Base-by-base conservation (phyloP, 2,888 invertebrate species). In the Acrobasis repandana region DNA sequence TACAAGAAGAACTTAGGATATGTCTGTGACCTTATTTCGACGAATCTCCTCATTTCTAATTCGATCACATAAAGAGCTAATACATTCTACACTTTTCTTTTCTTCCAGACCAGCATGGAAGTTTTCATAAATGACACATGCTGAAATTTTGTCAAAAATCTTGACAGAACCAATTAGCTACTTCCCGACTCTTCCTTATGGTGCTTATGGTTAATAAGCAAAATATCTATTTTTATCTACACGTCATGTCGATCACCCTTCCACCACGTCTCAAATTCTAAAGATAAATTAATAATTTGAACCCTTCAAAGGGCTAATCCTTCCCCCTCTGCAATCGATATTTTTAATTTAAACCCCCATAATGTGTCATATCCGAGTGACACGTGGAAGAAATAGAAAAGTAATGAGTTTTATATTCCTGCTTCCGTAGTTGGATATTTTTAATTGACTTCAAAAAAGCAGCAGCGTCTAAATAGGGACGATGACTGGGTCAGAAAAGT, bases 251-350 rank as follows among this genome's bases (percentile, higher is more conserved):
- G n/a, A 43, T 43, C 43, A 43, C n/a, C 3, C 43, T n/a, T 43
- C 14, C 8, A 38, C 54, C 54, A 54, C 11, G 54, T 54, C 18
- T 54, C 54, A 38, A 18, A 43, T 54, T 54, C 54, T 14, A 16
- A 18, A 54, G 52, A 54, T 38, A 38, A 54, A 18, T 54, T 34
- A 0, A 14, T 20, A 38, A 20, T 38, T 43, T 54, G 34, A 52
- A 50, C 50, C 51, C 33, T 52, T 52, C 51, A 52, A 52, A 15
- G 10, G 9, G 15, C 34, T 52, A 52, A 52, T 52, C 51, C 34
- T 38, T 2, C 9, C 54, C 38, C 20, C 15, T 38, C 43, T 11
- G 0, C 18, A 54, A 54, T 54, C 36, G 38, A 54, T 43, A 54
- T 38, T 54, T 54, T 38, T 43, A 54, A 54, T 38, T 38, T 54